phyloP scores from a whole-genome alignment of 2,888 invertebrate genomes.

The Xiphydria camelus region DNA sequence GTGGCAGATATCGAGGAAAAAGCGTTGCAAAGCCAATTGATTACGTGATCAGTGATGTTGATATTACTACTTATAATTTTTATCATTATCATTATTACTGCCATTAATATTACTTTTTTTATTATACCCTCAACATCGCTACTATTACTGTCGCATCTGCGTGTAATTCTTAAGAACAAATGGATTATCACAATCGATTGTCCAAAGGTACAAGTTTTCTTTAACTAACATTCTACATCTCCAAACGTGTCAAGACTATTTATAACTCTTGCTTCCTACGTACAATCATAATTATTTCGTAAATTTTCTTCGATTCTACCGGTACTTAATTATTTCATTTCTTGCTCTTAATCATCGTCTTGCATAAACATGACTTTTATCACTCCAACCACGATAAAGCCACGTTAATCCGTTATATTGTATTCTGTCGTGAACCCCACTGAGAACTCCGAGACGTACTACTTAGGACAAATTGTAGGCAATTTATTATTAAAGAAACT shows the following conservation, averaged over 20 bases:
- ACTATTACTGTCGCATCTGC: slow-evolving; percentile 10
- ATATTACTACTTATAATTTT: slow-evolving; percentile 19
- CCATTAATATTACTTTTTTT: slow-evolving; percentile 8
- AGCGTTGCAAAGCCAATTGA: slow-evolving; percentile 18
- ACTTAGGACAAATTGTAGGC: slow-evolving; percentile 57
- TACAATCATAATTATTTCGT: no score
- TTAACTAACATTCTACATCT: no score
- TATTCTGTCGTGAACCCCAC: slow-evolving; percentile 38
- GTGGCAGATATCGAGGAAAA: no score
- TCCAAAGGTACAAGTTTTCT: no score
- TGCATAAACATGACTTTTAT: no score
- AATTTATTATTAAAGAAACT: slow-evolving; percentile 57
- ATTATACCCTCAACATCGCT: no score
- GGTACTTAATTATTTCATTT: slow-evolving; percentile 5
- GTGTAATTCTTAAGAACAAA: slow-evolving; percentile 11
- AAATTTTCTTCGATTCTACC: background rate
- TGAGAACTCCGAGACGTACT: slow-evolving; percentile 53
- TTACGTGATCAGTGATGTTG: slow-evolving; percentile 22
- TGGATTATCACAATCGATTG: slow-evolving; percentile 18
- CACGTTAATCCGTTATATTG: slow-evolving; percentile 32
- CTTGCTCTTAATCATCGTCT: no score
- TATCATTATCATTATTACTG: slow-evolving; percentile 15
- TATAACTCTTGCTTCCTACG: no score
- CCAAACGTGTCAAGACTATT: no score
- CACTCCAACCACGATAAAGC: no score